Evolutionary conservation across 2,888 invertebrate genomes (phyloP).

Genomic region (Embidobia sp.): DNA sequence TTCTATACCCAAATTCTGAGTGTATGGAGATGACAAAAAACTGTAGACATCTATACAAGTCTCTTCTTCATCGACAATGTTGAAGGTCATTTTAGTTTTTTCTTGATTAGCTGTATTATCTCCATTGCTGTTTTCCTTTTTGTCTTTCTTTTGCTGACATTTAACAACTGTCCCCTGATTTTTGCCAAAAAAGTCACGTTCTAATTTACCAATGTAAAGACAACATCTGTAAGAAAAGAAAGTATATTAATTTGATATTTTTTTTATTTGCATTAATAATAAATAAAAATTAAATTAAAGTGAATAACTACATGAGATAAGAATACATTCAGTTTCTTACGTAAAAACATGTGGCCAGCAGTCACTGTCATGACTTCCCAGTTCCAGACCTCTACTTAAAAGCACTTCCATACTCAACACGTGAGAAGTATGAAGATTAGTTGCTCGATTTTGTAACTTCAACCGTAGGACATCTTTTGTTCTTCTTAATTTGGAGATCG

Average conservation of each 20-base stretch:
- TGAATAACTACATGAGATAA: conserved; percentile 1
- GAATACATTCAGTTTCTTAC: conserved; percentile 72
- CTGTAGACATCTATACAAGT: conserved; percentile 93
- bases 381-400: conserved; percentile 91
- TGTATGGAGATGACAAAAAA: conserved; percentile 88
- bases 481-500: conserved; percentile 78
- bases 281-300: conserved; percentile 10
- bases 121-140: conserved; percentile 82
- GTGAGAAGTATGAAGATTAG: conserved; percentile 92
- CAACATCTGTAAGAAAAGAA: conserved; percentile 86
- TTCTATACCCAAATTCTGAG: conserved; percentile 82
- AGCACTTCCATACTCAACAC: conserved; percentile 96
- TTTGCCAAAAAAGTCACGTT: conserved; percentile 94
- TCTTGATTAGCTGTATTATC: conserved; percentile 85
- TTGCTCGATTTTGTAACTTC: conserved; percentile 84
- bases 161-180: conserved; percentile 87
- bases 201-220: conserved; percentile 94
- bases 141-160: conserved; percentile 86
- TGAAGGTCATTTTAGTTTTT: conserved; percentile 84
- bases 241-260: too few relatives aligned
- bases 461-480: conserved; percentile 79
- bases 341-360: conserved; percentile 98
- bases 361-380: conserved; percentile 95
- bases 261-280: too few relatives aligned
- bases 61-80: conserved; percentile 87